Evolutionary conservation across 2,797 vertebrate species (phyloP).

Genomic region (Coregonus ussuriensis): DNA sequence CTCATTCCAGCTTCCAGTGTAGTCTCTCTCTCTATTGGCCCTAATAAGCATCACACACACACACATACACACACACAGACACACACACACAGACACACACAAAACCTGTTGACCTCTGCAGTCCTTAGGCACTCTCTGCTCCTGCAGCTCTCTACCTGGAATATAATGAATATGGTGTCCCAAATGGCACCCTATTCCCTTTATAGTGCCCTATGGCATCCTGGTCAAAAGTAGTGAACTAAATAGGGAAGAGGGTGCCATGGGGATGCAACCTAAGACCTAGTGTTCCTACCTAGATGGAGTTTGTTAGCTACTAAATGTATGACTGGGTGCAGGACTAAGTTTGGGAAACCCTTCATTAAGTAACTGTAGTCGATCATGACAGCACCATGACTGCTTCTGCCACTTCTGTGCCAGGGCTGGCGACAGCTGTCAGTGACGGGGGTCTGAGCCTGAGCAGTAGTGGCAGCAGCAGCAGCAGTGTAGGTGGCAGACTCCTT

Average conservation of each 20-base stretch:
- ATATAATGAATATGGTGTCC: background rate
- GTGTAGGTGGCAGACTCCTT: conserved; percentile 51
- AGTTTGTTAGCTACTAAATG: conserved; percentile 13
- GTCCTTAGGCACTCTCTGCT: background rate
- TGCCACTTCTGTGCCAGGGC: conserved; percentile 42
- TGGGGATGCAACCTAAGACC: background rate
- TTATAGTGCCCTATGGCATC: background rate
- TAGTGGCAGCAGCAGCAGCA: conserved; percentile 49
- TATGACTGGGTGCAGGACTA: background rate
- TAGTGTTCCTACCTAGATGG: background rate
- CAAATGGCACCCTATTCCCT: background rate
- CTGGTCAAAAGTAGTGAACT: background rate
- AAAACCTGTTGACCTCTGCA: background rate
- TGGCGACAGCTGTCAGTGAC: conserved; percentile 71
- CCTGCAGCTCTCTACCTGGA: background rate
- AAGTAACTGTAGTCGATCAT: conserved; percentile 63
- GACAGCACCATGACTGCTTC: conserved; percentile 60
- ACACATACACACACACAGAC: background rate
- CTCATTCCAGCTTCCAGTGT: background rate
- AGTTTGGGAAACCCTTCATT: conserved; percentile 38
- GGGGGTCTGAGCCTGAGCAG: conserved; percentile 20
- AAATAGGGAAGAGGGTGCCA: background rate
- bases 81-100: background rate
- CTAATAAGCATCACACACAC: background rate
- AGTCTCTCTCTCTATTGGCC: background rate